These are phyloP conservation scores for Pelodytes ibericus DNA, from an alignment of 2,797 vertebrate genomes.

Conservation along the genomic window DNA sequence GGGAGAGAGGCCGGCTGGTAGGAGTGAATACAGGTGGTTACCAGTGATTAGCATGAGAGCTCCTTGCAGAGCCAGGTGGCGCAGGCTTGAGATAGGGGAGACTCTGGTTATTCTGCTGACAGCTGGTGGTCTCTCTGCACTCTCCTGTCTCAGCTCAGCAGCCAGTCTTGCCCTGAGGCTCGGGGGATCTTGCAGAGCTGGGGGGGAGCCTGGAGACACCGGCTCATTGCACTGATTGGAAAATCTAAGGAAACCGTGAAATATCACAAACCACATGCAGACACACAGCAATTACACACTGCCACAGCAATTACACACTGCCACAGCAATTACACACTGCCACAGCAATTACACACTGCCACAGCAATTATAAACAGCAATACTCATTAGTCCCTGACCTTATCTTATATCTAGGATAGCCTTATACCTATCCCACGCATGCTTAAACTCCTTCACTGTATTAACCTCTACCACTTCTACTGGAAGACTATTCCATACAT, in stretches of 20 bases:
- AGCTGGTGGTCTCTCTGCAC: not conserved
- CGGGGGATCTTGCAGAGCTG: not conserved
- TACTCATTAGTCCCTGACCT: no score
- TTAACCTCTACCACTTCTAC: no score
- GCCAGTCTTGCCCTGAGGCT: slow-evolving; percentile 24
- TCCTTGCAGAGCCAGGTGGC: slow-evolving; percentile 3
- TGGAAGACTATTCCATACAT: no score
- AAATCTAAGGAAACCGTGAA: not conserved
- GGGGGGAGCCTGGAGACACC: not conserved
- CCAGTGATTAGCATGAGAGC: slow-evolving; percentile 20
- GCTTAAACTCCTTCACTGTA: no score
- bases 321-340: no score
- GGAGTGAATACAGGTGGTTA: not conserved
- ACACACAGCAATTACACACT: no score
- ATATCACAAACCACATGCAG: not conserved
- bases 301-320: no score
- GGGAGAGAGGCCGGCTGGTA: not conserved
- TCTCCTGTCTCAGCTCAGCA: slow-evolving; percentile 37
- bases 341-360: no score
- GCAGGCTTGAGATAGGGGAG: not conserved
- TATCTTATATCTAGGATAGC: no score
- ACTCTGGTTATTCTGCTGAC: not conserved
- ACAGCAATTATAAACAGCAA: no score
- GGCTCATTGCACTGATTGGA: not conserved
- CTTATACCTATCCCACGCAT: no score